Evolutionary conservation across 2,797 vertebrate genomes (phyloP).

Genomic region (Crocidura indochinensis): DNA sequence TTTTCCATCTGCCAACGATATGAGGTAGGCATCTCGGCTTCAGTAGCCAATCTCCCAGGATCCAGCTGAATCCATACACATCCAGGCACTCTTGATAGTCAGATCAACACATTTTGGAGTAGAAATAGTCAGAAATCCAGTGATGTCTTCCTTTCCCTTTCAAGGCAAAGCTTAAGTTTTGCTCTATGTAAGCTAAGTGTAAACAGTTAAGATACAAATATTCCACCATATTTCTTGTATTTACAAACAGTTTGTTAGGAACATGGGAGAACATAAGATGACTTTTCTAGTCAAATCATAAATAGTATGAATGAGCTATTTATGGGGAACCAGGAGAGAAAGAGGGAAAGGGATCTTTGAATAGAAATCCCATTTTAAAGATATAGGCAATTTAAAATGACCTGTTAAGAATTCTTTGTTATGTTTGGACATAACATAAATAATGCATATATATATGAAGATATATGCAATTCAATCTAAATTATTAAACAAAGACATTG

Average conservation of each 20-base stretch:
- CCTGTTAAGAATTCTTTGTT: not conserved
- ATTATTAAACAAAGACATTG: conserved; percentile 20
- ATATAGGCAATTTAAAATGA: no score
- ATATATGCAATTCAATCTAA: not conserved
- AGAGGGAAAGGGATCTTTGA: not conserved
- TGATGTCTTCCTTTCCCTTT: not conserved
- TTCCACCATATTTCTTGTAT: not conserved
- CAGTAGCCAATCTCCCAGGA: no score
- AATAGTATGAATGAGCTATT: not conserved
- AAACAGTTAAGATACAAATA: not conserved
- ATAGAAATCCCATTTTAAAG: not conserved
- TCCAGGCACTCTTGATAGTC: not conserved
- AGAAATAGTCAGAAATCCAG: not conserved
- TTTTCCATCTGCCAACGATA: not conserved
- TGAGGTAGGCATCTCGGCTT: not conserved
- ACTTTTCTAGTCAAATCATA: not conserved
- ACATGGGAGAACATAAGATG: not conserved
- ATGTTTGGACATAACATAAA: not conserved
- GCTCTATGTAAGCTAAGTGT: not conserved
- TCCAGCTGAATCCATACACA: no score
- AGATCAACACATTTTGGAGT: not conserved
- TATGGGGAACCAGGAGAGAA: fast-evolving
- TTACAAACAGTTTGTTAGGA: not conserved
- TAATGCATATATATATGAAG: not conserved
- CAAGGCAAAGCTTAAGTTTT: not conserved